Evolutionary conservation across 2,113 vertebrate genomes (phyloP), one percentile per base, ranked within the genome.

Genomic region (Boulengeromyrus knoepffleri): DNA sequence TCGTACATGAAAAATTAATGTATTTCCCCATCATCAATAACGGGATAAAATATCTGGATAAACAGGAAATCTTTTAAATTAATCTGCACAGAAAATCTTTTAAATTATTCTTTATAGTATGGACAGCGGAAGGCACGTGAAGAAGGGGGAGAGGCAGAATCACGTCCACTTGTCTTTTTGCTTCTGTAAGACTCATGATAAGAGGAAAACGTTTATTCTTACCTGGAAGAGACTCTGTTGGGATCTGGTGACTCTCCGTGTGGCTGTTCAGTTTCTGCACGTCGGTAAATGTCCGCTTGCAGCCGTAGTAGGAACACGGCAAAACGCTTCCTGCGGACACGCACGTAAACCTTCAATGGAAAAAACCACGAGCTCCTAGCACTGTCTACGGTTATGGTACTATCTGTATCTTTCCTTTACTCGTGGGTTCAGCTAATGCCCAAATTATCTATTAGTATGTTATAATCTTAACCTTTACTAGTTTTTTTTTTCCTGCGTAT

Each of bases 201-300:
- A 36, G 31, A 77, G 74, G 0, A 15, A 80, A 15, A 19, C 5
- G 2, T 80, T 47, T 36, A 27, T n/a, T 46, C 90, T 91, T 77
- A 96, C 96, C 96, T 4, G 94, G 93, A 0, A 96, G 42, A 36
- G 95, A 96, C 91, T 96, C 91, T 0, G 94, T 93, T 0, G 93
- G 91, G 86, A 92, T 93, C 10, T 94, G 92, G 2, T 96, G 95
- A 66, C 95, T 95, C 58, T 92, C 91, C 1, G 95, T n/a, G 89
- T 96, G 96, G 21, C 15, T 90, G 17, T 93, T 89, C 36, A 96
- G 91, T 13, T 92, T 84, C 6, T 74, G 90, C 0, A 5, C 17
- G 13, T 95, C 92, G 0, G 58, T 88, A 91, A 95, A 96, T 1
- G 93, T 92, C 15, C 95, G 92, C 88, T 93, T 95, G 85, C 96